These are phyloP conservation scores for Pelodiscus sinensis DNA, from an alignment of 2,113 vertebrate genomes.

Conservation along the genomic window DNA sequence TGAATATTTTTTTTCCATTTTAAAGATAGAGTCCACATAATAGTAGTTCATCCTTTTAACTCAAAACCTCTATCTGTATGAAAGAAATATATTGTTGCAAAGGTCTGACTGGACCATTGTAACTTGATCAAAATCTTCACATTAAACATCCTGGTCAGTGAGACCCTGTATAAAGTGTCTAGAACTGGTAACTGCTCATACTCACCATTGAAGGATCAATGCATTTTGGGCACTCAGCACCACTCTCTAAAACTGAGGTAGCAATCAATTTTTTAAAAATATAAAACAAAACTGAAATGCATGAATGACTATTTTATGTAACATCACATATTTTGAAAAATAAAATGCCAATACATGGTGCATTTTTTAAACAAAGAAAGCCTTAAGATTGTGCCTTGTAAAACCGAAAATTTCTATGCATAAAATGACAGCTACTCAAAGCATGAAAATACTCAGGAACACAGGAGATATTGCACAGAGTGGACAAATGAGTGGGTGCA, in stretches of 20 bases:
- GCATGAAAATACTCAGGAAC: background rate
- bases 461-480: background rate
- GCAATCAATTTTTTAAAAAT: slow-evolving; percentile 19
- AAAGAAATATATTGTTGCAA: background rate
- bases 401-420: background rate
- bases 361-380: background rate
- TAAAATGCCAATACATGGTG: background rate
- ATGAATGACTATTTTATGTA: background rate
- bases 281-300: background rate
- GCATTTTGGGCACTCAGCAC: background rate
- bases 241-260: slow-evolving; percentile 4
- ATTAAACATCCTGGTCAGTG: background rate
- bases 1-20: background rate
- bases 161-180: accelerated
- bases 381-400: background rate
- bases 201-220: background rate
- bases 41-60: accelerated
- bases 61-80: accelerated
- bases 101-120: background rate
- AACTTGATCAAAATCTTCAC: background rate
- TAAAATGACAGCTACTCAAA: background rate
- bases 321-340: slow-evolving; percentile 1
- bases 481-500: accelerated
- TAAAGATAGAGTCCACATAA: background rate
- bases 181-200: background rate